A percentile compares a stretch with the other conserved stretches of the same genome.
These are phyloP conservation scores for Pelecanus crispus DNA, from an alignment of 2,113 vertebrate species.

Conservation along the genomic window DNA sequence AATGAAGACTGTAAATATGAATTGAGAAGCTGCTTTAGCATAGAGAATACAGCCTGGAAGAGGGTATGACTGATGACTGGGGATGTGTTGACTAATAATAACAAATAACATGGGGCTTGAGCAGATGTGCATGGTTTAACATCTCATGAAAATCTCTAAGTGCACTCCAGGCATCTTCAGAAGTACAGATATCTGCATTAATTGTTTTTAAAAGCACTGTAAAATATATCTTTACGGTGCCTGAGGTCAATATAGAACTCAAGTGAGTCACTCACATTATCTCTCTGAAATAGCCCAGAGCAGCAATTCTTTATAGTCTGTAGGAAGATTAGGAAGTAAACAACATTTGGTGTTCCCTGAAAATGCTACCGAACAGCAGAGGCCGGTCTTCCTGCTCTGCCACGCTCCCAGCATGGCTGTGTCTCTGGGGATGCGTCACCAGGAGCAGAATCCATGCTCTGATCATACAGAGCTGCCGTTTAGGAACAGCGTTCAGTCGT, in stretches of 20 bases:
- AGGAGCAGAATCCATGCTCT: neutral
- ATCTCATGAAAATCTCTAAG: neutral
- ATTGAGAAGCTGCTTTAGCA: neutral
- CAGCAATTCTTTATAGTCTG: slow-evolving; percentile 14
- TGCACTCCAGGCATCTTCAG: neutral
- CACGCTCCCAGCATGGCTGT: neutral
- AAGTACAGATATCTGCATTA: neutral
- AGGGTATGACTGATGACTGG: neutral
- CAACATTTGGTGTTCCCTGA: neutral
- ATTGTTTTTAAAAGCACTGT: slow-evolving; percentile 8
- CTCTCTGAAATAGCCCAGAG: slow-evolving; percentile 14
- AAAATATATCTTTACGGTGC: neutral
- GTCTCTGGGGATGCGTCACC: neutral
- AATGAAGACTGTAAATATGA: neutral
- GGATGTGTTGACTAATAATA: neutral
- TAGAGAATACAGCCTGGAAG: neutral
- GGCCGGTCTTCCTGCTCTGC: neutral
- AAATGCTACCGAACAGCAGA: neutral
- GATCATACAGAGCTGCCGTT: neutral
- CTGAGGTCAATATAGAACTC: neutral
- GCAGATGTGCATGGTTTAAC: neutral
- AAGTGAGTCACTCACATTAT: slow-evolving; percentile 19
- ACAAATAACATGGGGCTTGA: neutral
- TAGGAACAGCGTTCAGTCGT: neutral
- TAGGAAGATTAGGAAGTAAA: slow-evolving; percentile 32